Percentiles rank a stretch among this genome's conserved stretches.
Evolutionary conservation across 2,797 vertebrate genomes (phyloP).

Genomic region (Acomys russatus): DNA sequence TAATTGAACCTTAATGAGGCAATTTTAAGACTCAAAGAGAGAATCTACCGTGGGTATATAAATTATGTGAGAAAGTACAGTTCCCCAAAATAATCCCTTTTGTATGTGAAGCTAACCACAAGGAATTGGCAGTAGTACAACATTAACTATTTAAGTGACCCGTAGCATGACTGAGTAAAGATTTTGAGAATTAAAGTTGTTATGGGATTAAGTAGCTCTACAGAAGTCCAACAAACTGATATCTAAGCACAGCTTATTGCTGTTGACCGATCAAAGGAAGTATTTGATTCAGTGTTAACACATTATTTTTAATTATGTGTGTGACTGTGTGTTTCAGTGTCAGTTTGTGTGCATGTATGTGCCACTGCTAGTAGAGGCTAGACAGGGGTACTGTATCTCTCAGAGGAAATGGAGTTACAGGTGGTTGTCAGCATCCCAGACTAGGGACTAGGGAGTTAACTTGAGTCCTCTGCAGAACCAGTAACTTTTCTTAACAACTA

Average conservation of each 20-base stretch:
- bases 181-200: constrained; percentile 69
- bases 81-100: constrained; percentile 47
- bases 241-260: constrained; percentile 6
- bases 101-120: constrained; percentile 47
- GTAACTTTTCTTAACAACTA: background rate
- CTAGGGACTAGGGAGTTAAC: background rate
- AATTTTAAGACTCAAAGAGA: constrained; percentile 69
- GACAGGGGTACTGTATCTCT: background rate
- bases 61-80: constrained; percentile 50
- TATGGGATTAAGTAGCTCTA: background rate
- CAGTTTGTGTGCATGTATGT: background rate
- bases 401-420: background rate
- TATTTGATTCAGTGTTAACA: constrained; percentile 40
- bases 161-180: constrained; percentile 23
- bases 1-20: constrained; percentile 67
- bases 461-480: background rate
- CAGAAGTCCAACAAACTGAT: background rate
- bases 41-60: background rate
- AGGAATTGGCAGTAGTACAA: constrained; percentile 2
- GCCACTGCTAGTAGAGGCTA: background rate
- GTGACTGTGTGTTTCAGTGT: background rate
- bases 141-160: constrained; percentile 27
- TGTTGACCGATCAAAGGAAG: background rate
- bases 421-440: too few species aligned
- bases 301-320: background rate